These are phyloP conservation scores for Homarus americanus DNA, from an alignment of 1,140 invertebrate species.

Conservation along the genomic window DNA sequence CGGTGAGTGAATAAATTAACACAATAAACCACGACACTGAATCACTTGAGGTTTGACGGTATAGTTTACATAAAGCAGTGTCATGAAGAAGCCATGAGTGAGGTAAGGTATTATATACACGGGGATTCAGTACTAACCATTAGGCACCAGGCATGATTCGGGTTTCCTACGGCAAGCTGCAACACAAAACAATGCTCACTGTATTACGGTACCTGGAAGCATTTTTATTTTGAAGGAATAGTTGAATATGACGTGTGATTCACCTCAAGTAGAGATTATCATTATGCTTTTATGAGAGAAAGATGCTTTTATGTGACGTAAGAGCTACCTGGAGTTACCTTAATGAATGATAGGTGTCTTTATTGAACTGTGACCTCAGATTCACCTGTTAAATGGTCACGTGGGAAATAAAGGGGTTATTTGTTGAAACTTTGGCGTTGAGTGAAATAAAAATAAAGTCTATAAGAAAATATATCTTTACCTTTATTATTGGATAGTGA, in stretches of 20 bases:
- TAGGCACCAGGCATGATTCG: conserved; percentile 63
- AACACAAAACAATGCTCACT: conserved; percentile 65
- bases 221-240: neutral
- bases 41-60: conserved; percentile 47
- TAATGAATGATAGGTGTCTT: too few species aligned
- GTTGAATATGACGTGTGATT: neutral
- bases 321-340: too few species aligned
- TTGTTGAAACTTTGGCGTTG: too few species aligned
- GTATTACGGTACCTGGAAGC: conserved; percentile 29
- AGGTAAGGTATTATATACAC: conserved; percentile 13
- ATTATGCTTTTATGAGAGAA: too few species aligned
- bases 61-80: conserved; percentile 23
- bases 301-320: too few species aligned
- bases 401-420: too few species aligned
- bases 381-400: too few species aligned
- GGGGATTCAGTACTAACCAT: conserved; percentile 59
- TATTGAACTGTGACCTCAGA: too few species aligned
- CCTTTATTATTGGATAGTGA: too few species aligned
- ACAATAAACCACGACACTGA: neutral
- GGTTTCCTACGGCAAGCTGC: conserved; percentile 70
- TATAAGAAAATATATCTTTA: too few species aligned
- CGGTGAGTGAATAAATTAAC: neutral
- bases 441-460: too few species aligned
- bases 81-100: conserved; percentile 27
- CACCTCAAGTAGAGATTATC: neutral